Base-by-base conservation (phyloP, 1,140 invertebrate species). In the Drosophila eugracilis region DNA sequence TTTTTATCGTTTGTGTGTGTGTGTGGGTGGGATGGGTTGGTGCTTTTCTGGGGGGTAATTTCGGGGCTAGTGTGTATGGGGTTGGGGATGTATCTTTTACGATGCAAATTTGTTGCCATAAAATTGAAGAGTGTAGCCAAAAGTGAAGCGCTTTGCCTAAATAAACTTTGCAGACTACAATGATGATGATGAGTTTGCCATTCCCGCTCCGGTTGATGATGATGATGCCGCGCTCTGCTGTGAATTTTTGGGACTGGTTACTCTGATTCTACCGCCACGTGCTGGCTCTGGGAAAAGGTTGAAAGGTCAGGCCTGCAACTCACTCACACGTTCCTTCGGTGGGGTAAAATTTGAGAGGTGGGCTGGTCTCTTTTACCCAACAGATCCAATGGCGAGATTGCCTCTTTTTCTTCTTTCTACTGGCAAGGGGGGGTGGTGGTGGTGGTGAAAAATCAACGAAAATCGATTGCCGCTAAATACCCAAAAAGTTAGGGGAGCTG, bases 21-120 rank as follows among this genome's bases (percentile, higher is more conserved):
- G n/a, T n/a, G n/a, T n/a, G n/a, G n/a, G n/a, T n/a, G n/a, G n/a
- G n/a, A n/a, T n/a, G n/a, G n/a, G n/a, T n/a, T n/a, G 60, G 26
- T 34, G 28, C 26, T 55, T 47, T 36, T 73, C 4, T 22, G 32
- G 52, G 48, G 52, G 77, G 66, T 75, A 75, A 72, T 77, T 73
- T 21, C 14, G 34, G 47, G 57, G 72, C 77, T 75, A 80, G 77
- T 77, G 36, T 55, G 54, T 42, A 15, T 39, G 53, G 37, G 47
- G 45, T 10, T 28, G 45, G 45, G 63, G 66, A 63, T 73, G 83
- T 78, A 86, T 86, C 81, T 86, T 86, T 86, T 86, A 86, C 81
- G 81, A 86, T 86, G 81, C 81, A 86, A 86, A 86, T 86, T 86
- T 86, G 81, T 86, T 86, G 81, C 81, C 85, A 86, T 86, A 88